Conservation (phyloP, 1,140 invertebrate species). For the Calosoma granatense region DNA sequence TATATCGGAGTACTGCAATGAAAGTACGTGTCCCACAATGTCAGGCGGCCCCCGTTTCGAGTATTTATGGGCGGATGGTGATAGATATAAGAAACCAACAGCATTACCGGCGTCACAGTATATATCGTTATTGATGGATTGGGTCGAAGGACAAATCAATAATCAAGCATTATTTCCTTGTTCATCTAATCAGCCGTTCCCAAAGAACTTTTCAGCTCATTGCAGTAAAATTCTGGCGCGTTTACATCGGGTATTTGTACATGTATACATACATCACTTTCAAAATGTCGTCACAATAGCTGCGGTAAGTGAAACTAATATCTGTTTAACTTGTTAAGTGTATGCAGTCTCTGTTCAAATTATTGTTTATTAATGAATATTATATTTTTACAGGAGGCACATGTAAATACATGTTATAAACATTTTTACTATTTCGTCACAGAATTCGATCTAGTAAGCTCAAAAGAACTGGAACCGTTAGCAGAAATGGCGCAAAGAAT, state of each 20-base stretch:
- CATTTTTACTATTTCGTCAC: slow-evolving; percentile 93
- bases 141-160: slow-evolving; percentile 90
- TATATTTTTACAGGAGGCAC: slow-evolving; percentile 66
- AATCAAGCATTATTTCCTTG: slow-evolving; percentile 53
- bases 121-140: slow-evolving; percentile 83
- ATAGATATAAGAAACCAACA: slow-evolving; percentile 74
- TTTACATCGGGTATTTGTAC: slow-evolving; percentile 89
- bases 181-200: slow-evolving; percentile 74
- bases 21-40: slow-evolving; percentile 84
- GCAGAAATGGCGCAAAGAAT: slow-evolving; percentile 63
- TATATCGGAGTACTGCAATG: slow-evolving; percentile 79
- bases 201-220: slow-evolving; percentile 67
- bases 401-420: slow-evolving; percentile 94
- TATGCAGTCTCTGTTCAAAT: background rate
- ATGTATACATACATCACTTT: slow-evolving; percentile 97
- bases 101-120: slow-evolving; percentile 80
- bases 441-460: slow-evolving; percentile 77
- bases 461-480: slow-evolving; percentile 82
- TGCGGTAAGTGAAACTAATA: slow-evolving; percentile 68
- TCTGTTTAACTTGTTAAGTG: background rate
- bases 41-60: slow-evolving; percentile 81
- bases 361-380: slow-evolving; percentile 4
- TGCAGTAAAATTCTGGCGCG: slow-evolving; percentile 86
- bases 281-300: slow-evolving; percentile 80
- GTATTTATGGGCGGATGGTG: slow-evolving; percentile 88